These are phyloP conservation scores for Calephelis virginiensis DNA, from an alignment of 1,140 invertebrate species.

Conservation along the genomic window DNA sequence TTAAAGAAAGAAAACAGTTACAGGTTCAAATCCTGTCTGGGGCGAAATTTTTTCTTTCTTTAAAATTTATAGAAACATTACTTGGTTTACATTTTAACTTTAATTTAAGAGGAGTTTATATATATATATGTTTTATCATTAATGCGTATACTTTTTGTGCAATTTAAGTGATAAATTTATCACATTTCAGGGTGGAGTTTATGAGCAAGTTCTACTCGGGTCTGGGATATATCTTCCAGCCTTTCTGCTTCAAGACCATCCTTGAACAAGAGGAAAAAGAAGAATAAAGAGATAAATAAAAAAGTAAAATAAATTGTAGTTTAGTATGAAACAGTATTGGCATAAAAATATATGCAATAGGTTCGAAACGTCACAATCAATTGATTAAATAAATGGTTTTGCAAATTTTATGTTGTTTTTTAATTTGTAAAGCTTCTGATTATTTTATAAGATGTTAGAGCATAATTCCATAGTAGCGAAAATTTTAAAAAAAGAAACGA, in stretches of 20 bases:
- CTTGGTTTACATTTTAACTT: no score
- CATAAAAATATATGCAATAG: conserved; percentile 36
- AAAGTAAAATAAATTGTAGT: conserved; percentile 36
- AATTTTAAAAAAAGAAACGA: no score
- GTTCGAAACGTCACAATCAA: conserved; percentile 49
- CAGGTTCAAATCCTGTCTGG: no score
- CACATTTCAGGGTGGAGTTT: conserved; percentile 82
- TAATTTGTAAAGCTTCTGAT: conserved; percentile 19
- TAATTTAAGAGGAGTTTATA: no score
- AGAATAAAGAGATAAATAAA: conserved; percentile 43
- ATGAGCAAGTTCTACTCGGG: conserved; percentile 97
- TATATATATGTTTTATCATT: no score
- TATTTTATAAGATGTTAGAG: no score
- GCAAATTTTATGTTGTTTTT: conserved; percentile 37
- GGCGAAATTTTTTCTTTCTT: no score
- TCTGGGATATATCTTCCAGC: conserved; percentile 92
- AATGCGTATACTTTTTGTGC: no score
- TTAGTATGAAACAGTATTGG: conserved; percentile 54
- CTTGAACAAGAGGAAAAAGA: conserved; percentile 78
- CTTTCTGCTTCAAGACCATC: conserved; percentile 95
- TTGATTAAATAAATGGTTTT: conserved; percentile 58
- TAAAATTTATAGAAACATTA: no score
- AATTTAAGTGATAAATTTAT: not conserved
- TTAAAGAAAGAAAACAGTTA: no score
- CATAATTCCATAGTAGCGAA: no score